These are phyloP conservation scores for Habroteleia sp. DNA, from an alignment of 2,888 invertebrate genomes.

Conservation along the genomic window DNA sequence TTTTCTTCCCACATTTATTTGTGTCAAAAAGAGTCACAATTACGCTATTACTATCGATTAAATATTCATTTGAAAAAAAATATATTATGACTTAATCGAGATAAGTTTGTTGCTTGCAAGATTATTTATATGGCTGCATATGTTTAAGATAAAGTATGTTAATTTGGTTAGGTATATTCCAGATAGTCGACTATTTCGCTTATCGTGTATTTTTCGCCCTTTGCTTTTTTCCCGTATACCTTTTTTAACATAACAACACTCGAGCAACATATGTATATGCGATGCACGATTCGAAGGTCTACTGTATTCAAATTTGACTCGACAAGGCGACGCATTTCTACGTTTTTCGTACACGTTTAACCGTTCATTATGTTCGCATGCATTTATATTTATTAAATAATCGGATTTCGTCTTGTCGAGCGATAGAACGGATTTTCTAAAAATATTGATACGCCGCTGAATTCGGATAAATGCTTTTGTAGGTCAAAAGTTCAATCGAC, in stretches of 20 bases:
- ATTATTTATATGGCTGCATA: slow-evolving; percentile 36
- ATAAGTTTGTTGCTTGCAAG: slow-evolving; percentile 31
- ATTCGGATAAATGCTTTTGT: slow-evolving; percentile 10
- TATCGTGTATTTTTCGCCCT: slow-evolving; percentile 2
- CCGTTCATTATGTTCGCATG: slow-evolving; percentile 7
- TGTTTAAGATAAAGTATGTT: slow-evolving; percentile 39
- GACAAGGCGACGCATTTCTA: slow-evolving; percentile 8
- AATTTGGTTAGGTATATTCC: slow-evolving; percentile 14
- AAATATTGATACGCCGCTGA: too few relatives aligned
- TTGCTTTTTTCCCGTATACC: too few relatives aligned
- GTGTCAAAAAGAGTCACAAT: neutral
- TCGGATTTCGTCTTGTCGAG: too few relatives aligned
- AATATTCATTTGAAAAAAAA: slow-evolving; percentile 30
- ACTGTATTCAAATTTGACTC: slow-evolving; percentile 24
- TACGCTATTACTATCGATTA: slow-evolving; percentile 17
- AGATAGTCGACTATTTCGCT: slow-evolving; percentile 13
- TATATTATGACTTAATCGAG: slow-evolving; percentile 41
- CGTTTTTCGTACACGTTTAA: slow-evolving; percentile 7
- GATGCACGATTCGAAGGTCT: slow-evolving; percentile 10
- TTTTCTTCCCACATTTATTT: too few relatives aligned
- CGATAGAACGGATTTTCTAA: too few relatives aligned
- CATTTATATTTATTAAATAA: neutral
- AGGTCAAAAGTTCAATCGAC: slow-evolving; percentile 29
- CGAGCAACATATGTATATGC: too few relatives aligned
- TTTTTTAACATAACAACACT: too few relatives aligned